Base-by-base conservation (phyloP, 2,888 invertebrate species). In the Meghimatium bilineatum region DNA sequence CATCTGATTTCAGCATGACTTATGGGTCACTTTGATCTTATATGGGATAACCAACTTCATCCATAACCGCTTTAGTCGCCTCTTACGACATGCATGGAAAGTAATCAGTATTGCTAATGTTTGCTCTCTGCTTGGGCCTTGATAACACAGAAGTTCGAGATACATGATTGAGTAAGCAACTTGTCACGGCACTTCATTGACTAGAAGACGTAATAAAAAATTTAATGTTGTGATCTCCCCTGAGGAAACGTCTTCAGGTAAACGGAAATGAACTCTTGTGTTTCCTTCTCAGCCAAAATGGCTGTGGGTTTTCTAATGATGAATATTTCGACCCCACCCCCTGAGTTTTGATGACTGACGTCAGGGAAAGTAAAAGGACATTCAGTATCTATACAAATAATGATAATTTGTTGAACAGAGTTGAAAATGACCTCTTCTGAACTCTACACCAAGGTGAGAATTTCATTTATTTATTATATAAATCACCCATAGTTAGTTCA, bases 371-470 rank as follows among this genome's bases (percentile, higher is more conserved):
- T 20, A 74, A 8, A 34, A 14, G 69, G 56, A 71, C 71, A 67
- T 74, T 60, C 74, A 32, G 36, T n/a, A n/a, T 71, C 32, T 72
- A 56, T 1, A n/a, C 34, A 66, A 14, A 56, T 38, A 34, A 29
- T 44, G 49, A 67, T 77, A 38, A 66, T 23, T 20, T 74, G 44
- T 44, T 32, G n/a, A 52, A 26, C 34, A 67, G 49, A 71, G 29
- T 63, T 49, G 5, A 83, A 74, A 29, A 83, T 83, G 83, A 71
- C 83, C 12, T 78, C 83, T 49, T 26, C 49, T 0, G 83, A 83
- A 71, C 82, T 90, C 34, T 90, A 90, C 84, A 88, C 89, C 17
- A 89, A 90, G 88, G 89, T 89, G 85, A 82, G 36, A 6, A 1
- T 63, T 44, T 66, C 63, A 44, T 80, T 80, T 49, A 20, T 56